Percentiles rank a stretch among this genome's conserved stretches.
Evolutionary conservation across 2,113 vertebrate species (phyloP).

Genomic region (Probosciger aterrimus): DNA sequence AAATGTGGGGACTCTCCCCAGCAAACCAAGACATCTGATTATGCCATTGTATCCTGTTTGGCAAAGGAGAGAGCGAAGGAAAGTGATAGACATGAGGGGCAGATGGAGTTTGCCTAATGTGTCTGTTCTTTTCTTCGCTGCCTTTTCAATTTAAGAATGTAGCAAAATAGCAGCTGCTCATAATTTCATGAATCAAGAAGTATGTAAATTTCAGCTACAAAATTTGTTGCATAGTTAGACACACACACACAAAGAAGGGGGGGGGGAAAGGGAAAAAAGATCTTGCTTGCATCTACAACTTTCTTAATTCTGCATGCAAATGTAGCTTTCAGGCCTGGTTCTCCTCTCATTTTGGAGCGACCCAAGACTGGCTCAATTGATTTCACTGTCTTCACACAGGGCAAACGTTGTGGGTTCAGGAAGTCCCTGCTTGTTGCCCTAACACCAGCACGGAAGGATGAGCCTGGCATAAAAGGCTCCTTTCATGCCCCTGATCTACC

Average conservation of each 20-base stretch:
- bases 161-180: conserved; percentile 81
- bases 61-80: conserved; percentile 61
- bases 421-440: not conserved
- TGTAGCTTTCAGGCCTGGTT: conserved; percentile 28
- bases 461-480: not conserved
- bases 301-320: conserved; percentile 45
- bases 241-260: not conserved
- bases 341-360: not conserved
- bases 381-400: not conserved
- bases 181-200: conserved; percentile 83
- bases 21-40: conserved; percentile 74
- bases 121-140: conserved; percentile 77
- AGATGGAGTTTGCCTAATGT: conserved; percentile 79
- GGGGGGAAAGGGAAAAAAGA: not conserved
- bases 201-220: conserved; percentile 77
- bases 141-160: conserved; percentile 77
- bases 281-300: conserved; percentile 65
- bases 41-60: conserved; percentile 73
- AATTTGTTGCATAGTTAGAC: conserved; percentile 71
- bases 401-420: not conserved
- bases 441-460: not conserved
- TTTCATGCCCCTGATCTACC: not conserved
- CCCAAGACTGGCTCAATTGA: not conserved
- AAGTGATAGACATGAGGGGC: conserved; percentile 78
- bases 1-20: conserved; percentile 58